Base-by-base conservation (phyloP, 1,140 invertebrate species). In the Linepithema humile region DNA sequence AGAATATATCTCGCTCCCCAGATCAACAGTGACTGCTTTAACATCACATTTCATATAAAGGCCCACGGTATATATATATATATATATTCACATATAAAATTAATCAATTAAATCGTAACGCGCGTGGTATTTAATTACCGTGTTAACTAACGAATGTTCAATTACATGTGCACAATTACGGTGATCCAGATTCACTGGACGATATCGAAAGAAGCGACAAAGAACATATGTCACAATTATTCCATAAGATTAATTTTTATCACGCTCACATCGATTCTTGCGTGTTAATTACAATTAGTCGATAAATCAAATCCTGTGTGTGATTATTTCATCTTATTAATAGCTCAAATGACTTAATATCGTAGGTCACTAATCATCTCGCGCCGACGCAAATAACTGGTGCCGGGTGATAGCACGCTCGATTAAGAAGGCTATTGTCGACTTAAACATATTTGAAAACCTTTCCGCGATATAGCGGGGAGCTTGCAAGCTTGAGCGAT, bases 71-170 rank as follows among this genome's bases (percentile, higher is more conserved):
- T n/a, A n/a, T n/a, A 35, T 38, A 53, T 67, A 38, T 38, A 43
- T 60, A 38, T 57, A 80, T 60, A 60, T 45, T 82, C 55, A 82
- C 29, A 62, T 82, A 82, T 82, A 74, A 82, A 82, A 82, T 60
- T 35, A 82, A 73, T 82, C 12, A 40, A 74, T 72, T 59, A 48
- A 60, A 60, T 40, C 38, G 64, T 55, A 59, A 45, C 38, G 55
- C 45, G 3, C 57, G 43, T 15, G 40, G 29, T 59, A 7, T 80
- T 70, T n/a, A n/a, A n/a, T n/a, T 10, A 15, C 3, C 53, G n/a
- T 55, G n/a, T 70, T 40, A n/a, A 80, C 40, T 32, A 53, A n/a
- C n/a, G n/a, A 7, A 55, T 17, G 35, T 32, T 55, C 35, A 29
- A 53, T 20, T 40, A 50, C 48, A 38, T 43, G n/a, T 55, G 23